These are phyloP conservation scores for Thaumatotibia leucotreta DNA, from an alignment of 1,140 invertebrate species.

Conservation along the genomic window DNA sequence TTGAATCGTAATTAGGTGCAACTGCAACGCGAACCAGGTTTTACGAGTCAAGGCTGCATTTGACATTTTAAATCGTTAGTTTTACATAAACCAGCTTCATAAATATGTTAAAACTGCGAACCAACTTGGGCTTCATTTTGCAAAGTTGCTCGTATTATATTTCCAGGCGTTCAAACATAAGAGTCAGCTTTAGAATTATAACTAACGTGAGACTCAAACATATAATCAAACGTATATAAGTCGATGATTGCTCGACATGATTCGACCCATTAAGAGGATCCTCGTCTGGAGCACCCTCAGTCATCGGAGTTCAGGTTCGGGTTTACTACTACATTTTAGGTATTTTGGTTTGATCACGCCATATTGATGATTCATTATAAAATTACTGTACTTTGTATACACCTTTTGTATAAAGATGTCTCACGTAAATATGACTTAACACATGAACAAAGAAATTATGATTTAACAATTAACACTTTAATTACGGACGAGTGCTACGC, in stretches of 20 bases:
- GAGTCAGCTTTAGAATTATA: too few relatives aligned
- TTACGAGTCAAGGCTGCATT: neutral
- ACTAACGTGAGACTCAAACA: too few relatives aligned
- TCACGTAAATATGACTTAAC: neutral
- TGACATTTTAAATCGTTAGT: neutral
- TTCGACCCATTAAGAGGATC: too few relatives aligned
- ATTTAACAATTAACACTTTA: constrained; percentile 1
- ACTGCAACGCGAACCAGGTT: neutral
- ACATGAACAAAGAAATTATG: constrained; percentile 17
- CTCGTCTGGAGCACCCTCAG: too few relatives aligned
- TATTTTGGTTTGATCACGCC: neutral
- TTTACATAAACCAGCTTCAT: neutral
- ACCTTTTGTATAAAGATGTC: neutral
- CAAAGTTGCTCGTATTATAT: neutral
- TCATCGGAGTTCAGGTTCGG: too few relatives aligned
- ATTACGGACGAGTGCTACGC: too few relatives aligned
- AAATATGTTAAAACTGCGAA: neutral
- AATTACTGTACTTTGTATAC: neutral
- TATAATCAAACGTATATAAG: too few relatives aligned
- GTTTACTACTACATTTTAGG: neutral
- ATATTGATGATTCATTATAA: neutral
- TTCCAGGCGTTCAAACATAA: neutral
- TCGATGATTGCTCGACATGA: too few relatives aligned
- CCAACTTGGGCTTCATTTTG: neutral
- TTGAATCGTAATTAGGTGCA: neutral